phyloP scores from a whole-genome alignment of 2,113 vertebrate species.

The Egretta garzetta region DNA sequence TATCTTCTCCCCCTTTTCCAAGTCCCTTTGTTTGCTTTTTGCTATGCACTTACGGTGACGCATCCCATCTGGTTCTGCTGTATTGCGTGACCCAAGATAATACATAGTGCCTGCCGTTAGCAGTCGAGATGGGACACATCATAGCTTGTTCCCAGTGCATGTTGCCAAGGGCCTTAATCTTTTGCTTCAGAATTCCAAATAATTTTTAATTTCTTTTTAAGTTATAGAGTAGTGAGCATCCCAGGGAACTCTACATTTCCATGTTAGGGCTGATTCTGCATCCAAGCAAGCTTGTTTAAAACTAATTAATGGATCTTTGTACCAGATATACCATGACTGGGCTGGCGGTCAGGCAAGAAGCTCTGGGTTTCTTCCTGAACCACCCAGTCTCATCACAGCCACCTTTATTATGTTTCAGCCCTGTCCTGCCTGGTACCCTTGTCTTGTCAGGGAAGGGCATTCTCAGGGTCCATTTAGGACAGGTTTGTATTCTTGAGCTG shows the following conservation, averaged over 20 bases:
- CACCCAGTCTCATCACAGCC: background rate
- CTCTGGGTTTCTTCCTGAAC: background rate
- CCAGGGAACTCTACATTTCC: background rate
- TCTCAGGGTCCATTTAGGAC: background rate
- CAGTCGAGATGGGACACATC: background rate
- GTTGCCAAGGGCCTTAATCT: background rate
- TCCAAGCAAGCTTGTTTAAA: background rate
- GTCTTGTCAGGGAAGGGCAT: background rate
- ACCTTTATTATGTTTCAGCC: background rate
- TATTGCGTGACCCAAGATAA: background rate
- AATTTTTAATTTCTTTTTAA: background rate
- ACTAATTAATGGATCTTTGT: background rate
- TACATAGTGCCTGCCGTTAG: background rate
- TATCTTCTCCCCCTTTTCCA: background rate
- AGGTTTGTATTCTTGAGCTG: background rate
- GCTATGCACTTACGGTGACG: background rate
- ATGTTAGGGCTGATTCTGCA: background rate
- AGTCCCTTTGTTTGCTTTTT: conserved; percentile 6
- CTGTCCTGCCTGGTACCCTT: background rate
- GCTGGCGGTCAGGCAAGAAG: background rate
- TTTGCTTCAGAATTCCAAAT: background rate
- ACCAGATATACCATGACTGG: background rate
- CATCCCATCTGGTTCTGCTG: conserved; percentile 45
- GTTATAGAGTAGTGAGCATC: background rate
- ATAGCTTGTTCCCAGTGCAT: background rate